Evolutionary conservation across 2,888 invertebrate genomes (phyloP), one percentile per base, ranked within the genome.

Genomic region (Eupithecia insigniata): DNA sequence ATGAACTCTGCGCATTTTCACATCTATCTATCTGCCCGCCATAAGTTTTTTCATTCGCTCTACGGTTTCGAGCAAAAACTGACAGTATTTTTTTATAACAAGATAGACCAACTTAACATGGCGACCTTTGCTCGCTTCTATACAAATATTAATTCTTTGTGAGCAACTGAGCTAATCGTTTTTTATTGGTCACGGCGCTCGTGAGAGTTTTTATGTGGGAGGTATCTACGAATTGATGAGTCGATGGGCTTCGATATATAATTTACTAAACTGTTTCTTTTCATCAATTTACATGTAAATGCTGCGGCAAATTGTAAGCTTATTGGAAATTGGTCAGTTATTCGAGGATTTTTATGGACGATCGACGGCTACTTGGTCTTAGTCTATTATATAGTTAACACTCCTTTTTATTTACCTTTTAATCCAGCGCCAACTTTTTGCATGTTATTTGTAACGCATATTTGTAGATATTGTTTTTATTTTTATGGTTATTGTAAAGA

Each of bases 101-200:
- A 86, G 85, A 84, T 85, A 87, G 85, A 85, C 87, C 85, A 85
- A 82, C 85, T 80, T 81, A 83, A 79, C 80, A 83, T 83, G 85
- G 72, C 87, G 89, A 90, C 89, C 91, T 89, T 87, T 89, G 91
- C 85, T 89, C 88, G 85, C 78, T 82, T 87, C 87, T 90, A 88
- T 90, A 91, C 91, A 92, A 92, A 92, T 90, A 92, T 90, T 91
- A 91, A 90, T 91, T 88, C 90, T 89, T 87, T 78, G 84, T 84
- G 84, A 85, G 83, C 68, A 34, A 71, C 69, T 60, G 58, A 68
- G 67, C 85, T 88, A 89, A 90, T 88, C 87, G 85, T 87, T 88
- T 89, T 68, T 68, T 90, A 87, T 87, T 85, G 85, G 86, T 83
- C 83, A 83, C 83, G 86, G 83, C 82, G 84, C 82, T 84, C 82